phyloP scores from a whole-genome alignment of 2,113 vertebrate genomes.

The Neomonachus schauinslandi region DNA sequence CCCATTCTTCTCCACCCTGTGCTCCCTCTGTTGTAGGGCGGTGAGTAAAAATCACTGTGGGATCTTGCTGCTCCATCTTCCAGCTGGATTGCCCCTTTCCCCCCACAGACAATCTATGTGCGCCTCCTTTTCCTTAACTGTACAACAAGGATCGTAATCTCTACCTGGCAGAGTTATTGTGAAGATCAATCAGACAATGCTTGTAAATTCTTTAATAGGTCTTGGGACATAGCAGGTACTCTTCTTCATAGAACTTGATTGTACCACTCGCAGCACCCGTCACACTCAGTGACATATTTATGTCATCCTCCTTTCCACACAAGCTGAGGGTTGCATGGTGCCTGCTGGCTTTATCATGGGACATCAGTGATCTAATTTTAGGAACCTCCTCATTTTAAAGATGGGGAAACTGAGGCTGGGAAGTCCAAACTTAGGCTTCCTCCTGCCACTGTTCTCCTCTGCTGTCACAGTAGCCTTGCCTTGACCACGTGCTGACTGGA shows the following conservation, averaged over 20 bases:
- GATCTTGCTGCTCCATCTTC: neutral
- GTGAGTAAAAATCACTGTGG: neutral
- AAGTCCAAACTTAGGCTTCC: neutral
- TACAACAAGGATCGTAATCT: neutral
- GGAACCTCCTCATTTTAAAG: neutral
- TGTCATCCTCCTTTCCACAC: neutral
- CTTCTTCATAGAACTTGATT: neutral
- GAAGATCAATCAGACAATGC: neutral
- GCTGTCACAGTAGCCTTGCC: neutral
- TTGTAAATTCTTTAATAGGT: neutral
- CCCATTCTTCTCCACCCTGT: neutral
- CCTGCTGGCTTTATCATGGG: neutral
- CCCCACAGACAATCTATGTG: neutral
- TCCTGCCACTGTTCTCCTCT: neutral
- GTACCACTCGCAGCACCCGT: neutral
- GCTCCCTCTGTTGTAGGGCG: neutral
- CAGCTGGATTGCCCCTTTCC: accelerated
- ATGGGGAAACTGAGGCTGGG: neutral
- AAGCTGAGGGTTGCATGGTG: neutral
- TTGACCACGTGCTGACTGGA: neutral
- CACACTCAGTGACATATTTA: neutral
- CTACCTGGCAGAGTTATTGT: neutral
- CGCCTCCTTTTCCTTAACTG: neutral
- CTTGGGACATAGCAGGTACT: neutral
- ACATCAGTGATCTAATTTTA: neutral